These are phyloP conservation scores for Macropodus opercularis DNA, from an alignment of 2,797 vertebrate species.

Conservation along the genomic window DNA sequence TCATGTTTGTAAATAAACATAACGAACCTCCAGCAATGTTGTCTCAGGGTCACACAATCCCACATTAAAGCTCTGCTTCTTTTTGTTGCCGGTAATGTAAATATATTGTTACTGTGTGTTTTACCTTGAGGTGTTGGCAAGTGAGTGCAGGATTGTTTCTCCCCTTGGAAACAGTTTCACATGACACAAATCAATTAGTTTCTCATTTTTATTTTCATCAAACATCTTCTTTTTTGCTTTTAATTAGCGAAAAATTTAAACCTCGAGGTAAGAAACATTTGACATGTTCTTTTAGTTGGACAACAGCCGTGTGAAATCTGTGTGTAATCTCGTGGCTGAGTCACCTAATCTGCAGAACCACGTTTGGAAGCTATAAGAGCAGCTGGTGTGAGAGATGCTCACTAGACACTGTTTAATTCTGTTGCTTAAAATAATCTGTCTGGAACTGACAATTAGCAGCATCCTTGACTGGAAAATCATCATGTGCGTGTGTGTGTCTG, in stretches of 20 bases:
- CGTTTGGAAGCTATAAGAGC: not conserved
- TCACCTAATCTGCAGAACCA: slow-evolving; percentile 19
- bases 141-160: not conserved
- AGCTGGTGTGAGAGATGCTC: not conserved
- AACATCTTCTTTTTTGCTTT: slow-evolving; percentile 5
- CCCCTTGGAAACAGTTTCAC: not conserved
- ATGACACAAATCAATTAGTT: slow-evolving; percentile 6
- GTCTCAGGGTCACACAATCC: slow-evolving; percentile 6
- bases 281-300: not conserved
- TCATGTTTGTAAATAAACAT: not conserved
- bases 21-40: slow-evolving; percentile 2
- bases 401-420: slow-evolving; percentile 1
- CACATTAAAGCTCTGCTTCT: not conserved
- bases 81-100: slow-evolving; percentile 9
- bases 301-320: slow-evolving; percentile 20
- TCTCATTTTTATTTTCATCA: not conserved
- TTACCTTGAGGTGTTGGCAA: slow-evolving; percentile 12
- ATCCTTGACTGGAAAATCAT: slow-evolving; percentile 30
- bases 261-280: slow-evolving; percentile 10
- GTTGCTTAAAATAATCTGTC: slow-evolving; percentile 16
- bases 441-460: slow-evolving; percentile 23
- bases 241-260: slow-evolving; percentile 6
- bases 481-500: slow-evolving; percentile 2
- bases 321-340: slow-evolving; percentile 21
- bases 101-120: not conserved